These are phyloP conservation scores for Embiotoca jacksoni DNA, from an alignment of 2,113 vertebrate species.

Conservation along the genomic window DNA sequence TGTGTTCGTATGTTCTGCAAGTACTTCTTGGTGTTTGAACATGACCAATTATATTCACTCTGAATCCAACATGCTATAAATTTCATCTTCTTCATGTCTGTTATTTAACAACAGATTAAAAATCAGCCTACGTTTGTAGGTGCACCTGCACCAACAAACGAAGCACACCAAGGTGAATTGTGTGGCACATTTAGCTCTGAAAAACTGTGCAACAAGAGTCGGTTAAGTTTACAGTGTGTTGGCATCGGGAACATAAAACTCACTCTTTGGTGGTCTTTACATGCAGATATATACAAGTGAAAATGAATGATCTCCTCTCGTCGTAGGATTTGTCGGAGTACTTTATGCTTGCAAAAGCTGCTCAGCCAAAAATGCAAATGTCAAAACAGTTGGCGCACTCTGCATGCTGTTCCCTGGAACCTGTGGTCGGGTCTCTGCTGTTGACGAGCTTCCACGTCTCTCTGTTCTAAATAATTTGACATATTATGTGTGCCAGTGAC, in stretches of 20 bases:
- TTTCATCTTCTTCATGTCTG: no score
- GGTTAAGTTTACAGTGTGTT: not conserved
- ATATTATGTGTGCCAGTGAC: slow-evolving; percentile 30
- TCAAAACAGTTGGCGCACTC: not conserved
- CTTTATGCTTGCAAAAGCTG: not conserved
- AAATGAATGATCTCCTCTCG: slow-evolving; percentile 16
- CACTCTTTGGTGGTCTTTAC: slow-evolving; percentile 2
- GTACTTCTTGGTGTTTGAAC: not conserved
- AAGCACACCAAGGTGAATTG: not conserved
- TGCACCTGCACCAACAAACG: no score
- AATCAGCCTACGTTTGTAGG: no score
- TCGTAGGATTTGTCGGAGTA: not conserved
- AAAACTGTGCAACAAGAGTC: not conserved
- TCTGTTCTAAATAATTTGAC: slow-evolving; percentile 18
- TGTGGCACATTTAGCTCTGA: not conserved
- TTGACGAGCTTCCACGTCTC: slow-evolving; percentile 16
- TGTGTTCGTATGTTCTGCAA: no score
- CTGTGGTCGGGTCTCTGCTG: slow-evolving; percentile 4
- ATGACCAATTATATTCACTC: not conserved
- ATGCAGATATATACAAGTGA: not conserved
- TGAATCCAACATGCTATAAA: not conserved
- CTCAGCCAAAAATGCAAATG: slow-evolving; percentile 17
- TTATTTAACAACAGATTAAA: no score
- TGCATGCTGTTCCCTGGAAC: slow-evolving; percentile 10
- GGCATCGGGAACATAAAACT: not conserved